These are phyloP conservation scores for Liparis tanakae DNA, from an alignment of 2,797 vertebrate species.

Conservation along the genomic window DNA sequence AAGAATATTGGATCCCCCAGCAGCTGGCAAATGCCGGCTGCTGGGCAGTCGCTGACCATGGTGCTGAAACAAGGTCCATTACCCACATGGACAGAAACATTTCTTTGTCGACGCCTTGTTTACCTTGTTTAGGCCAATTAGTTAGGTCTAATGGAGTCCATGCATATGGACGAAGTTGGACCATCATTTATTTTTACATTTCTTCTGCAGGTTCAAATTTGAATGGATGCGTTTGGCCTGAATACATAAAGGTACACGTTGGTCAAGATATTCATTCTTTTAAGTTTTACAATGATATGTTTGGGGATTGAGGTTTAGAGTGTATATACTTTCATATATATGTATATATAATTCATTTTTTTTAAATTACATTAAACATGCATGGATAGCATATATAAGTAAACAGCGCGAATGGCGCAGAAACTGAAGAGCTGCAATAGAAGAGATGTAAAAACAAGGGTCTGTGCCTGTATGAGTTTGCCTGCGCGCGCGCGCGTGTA, in stretches of 20 bases:
- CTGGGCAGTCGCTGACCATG: slow-evolving; percentile 45
- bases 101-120: background rate
- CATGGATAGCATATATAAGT: slow-evolving; percentile 3
- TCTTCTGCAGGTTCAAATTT: slow-evolving; percentile 8
- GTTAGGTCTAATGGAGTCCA: background rate
- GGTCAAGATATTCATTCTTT: background rate
- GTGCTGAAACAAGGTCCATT: slow-evolving; percentile 52
- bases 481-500: background rate
- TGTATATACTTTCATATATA: no score
- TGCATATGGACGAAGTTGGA: slow-evolving; percentile 4
- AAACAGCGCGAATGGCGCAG: slow-evolving; percentile 41
- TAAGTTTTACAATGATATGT: background rate
- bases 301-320: background rate
- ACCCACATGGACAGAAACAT: background rate
- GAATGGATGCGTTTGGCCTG: slow-evolving; percentile 1
- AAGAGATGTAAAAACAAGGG: slow-evolving; percentile 17
- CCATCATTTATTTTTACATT: slow-evolving; percentile 9
- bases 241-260: background rate
- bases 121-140: background rate
- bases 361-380: slow-evolving; percentile 24
- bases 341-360: background rate
- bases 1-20: background rate
- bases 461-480: background rate
- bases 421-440: slow-evolving; percentile 41
- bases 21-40: background rate